Evolutionary conservation across 2,113 vertebrate species (phyloP).

Genomic region (Terrapene triunguis): DNA sequence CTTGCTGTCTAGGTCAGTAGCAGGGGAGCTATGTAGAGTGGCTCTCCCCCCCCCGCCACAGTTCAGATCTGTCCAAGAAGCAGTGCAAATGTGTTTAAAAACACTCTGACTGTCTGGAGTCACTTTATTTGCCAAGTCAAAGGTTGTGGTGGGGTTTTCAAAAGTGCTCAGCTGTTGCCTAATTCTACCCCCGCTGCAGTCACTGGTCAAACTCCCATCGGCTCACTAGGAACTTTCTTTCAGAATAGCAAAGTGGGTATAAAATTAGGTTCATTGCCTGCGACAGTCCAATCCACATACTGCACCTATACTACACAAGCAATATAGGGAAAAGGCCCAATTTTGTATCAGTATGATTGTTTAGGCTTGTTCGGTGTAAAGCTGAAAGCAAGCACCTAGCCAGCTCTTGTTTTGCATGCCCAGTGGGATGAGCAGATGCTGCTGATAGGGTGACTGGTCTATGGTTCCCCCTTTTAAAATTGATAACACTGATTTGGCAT

Average conservation of each 20-base stretch:
- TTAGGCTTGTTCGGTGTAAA: not conserved
- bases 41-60: not conserved
- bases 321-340: not conserved
- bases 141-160: not conserved
- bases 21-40: too few species aligned
- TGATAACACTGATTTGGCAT: not conserved
- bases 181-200: not conserved
- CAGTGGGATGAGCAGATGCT: not conserved
- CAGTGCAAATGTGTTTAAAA: not conserved
- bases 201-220: not conserved
- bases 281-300: not conserved
- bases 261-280: not conserved
- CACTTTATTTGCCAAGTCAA: not conserved
- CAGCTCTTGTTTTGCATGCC: rapidly evolving
- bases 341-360: not conserved
- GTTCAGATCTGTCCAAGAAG: not conserved
- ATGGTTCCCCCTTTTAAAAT: not conserved
- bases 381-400: not conserved
- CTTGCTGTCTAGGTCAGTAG: too few species aligned
- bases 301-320: not conserved
- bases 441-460: not conserved
- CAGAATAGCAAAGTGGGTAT: not conserved
- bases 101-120: not conserved
- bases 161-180: not conserved
- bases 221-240: not conserved